Evolutionary conservation across 1,140 invertebrate species (phyloP).

Genomic region (Papilio machaon): DNA sequence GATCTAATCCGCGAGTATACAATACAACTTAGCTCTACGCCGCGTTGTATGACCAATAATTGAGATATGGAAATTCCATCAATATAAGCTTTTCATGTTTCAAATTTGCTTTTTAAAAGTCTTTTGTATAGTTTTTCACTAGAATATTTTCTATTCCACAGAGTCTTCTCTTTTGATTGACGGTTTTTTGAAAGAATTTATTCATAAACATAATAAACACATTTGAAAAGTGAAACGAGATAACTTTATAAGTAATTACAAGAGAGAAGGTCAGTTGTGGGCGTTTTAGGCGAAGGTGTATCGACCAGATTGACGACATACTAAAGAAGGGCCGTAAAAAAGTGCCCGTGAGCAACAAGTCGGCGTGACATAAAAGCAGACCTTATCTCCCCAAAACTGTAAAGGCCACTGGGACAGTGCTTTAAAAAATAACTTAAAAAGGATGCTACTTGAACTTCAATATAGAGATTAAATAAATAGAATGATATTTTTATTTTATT

Average conservation of each 20-base stretch:
- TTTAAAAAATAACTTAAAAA: constrained; percentile 18
- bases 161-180: neutral
- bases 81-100: no score
- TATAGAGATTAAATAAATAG: constrained; percentile 1
- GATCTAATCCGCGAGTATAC: no score
- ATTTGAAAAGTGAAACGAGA: constrained; percentile 22
- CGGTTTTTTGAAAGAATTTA: neutral
- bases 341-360: constrained; percentile 1
- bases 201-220: neutral
- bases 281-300: constrained; percentile 25
- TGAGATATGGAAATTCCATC: neutral
- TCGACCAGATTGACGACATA: constrained; percentile 22
- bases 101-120: no score
- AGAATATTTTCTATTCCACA: no score
- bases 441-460: constrained; percentile 9
- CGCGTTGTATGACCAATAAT: neutral
- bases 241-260: neutral
- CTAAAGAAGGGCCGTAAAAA: constrained; percentile 16
- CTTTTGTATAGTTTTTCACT: no score
- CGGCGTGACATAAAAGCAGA: constrained; percentile 9
- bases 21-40: no score
- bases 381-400: constrained; percentile 12
- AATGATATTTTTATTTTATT: neutral
- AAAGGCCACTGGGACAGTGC: constrained; percentile 6
- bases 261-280: constrained; percentile 18